Percentiles rank a stretch among this genome's conserved stretches.
These are phyloP conservation scores for Sebastolobus altivelis DNA, from an alignment of 2,797 vertebrate genomes.

Conservation along the genomic window DNA sequence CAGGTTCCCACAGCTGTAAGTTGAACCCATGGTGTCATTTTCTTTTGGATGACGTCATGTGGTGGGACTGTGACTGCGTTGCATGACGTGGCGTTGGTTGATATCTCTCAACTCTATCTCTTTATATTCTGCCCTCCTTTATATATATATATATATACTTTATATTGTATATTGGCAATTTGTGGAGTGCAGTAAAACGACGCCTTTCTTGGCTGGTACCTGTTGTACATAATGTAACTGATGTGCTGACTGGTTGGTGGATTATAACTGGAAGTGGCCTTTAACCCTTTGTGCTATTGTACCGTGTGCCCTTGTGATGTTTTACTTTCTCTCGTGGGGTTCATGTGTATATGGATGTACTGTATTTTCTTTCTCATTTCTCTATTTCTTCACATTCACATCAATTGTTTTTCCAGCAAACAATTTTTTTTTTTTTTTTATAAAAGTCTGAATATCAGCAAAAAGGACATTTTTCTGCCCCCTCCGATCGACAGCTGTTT, in stretches of 20 bases:
- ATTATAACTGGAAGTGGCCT: constrained; percentile 85
- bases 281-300: constrained; percentile 87
- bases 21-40: constrained; percentile 89
- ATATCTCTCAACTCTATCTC: constrained; percentile 80
- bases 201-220: constrained; percentile 82
- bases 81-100: constrained; percentile 87
- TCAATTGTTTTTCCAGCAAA: constrained; percentile 24
- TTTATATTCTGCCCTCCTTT: constrained; percentile 78
- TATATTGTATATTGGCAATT: constrained; percentile 82
- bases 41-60: constrained; percentile 89
- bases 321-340: constrained; percentile 82
- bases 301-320: constrained; percentile 84
- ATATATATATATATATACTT: constrained; percentile 67
- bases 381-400: constrained; percentile 72
- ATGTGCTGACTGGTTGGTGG: constrained; percentile 83
- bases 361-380: constrained; percentile 72
- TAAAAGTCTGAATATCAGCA: constrained; percentile 59
- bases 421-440: constrained; percentile 26
- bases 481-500: constrained; percentile 61
- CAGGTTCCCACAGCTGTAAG: constrained; percentile 88
- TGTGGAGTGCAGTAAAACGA: constrained; percentile 83
- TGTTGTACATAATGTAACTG: constrained; percentile 82
- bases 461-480: constrained; percentile 56
- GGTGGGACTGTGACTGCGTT: constrained; percentile 89
- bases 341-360: constrained; percentile 83